These are phyloP conservation scores for Rotaria socialis DNA, from an alignment of 2,888 invertebrate genomes.

Conservation along the genomic window DNA sequence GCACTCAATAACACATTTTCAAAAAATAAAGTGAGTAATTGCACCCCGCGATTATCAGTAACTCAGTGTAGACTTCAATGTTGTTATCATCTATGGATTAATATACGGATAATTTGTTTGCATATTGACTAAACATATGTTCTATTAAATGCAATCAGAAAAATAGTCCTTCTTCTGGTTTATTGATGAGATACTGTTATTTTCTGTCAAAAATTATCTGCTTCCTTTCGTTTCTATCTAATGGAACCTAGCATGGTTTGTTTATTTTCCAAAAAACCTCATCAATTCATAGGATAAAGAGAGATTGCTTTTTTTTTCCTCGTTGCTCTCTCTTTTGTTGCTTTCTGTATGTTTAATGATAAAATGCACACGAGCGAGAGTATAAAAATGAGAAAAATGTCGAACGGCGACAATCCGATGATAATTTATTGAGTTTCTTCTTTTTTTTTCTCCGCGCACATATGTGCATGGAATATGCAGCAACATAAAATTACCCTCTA, in stretches of 20 bases:
- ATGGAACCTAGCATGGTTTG: neutral
- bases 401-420: neutral
- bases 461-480: neutral
- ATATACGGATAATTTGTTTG: neutral
- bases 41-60: neutral
- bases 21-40: neutral
- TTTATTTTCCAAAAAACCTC: neutral
- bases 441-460: neutral
- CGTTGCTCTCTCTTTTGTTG: neutral
- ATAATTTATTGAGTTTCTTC: neutral
- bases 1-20: neutral
- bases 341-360: neutral
- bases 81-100: too few species aligned
- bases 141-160: neutral
- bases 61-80: neutral
- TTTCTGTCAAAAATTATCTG: neutral
- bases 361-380: neutral
- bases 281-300: neutral
- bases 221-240: neutral
- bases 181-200: neutral
- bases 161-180: neutral
- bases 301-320: neutral
- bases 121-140: neutral
- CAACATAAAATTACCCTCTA: neutral
- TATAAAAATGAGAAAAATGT: neutral